Base-by-base conservation (phyloP, 2,113 vertebrate genomes). In the Pipra filicauda region DNA sequence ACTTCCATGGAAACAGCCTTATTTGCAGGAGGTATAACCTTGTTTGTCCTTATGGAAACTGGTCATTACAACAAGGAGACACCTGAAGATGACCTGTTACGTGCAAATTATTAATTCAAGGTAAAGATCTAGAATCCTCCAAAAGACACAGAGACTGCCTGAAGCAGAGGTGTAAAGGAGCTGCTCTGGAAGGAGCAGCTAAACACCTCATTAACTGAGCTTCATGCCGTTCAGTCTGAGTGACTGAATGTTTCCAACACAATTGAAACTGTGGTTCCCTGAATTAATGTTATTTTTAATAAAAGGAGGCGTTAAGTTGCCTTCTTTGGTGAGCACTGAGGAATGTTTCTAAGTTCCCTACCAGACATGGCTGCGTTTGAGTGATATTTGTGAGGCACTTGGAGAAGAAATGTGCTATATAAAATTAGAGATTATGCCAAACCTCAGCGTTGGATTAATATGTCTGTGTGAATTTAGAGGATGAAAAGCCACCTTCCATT, bases 261-360 rank as follows among this genome's bases (percentile, higher is more conserved):
- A 95, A 95, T 88, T 96, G 93, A 80, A 93, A 64, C 85, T 37
- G 66, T 93, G 69, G 55, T 71, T 88, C 88, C 88, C 75, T 75
- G 90, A 90, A 95, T 94, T 96, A 83, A 95, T 95, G 95, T 92
- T 94, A 77, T 93, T 96, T 97, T 91, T 95, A 96, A 96, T 97
- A 95, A 95, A 92, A 92, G 83, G 76, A 96, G 94, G 93, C 48
- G 37, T 84, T 91, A 88, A 96, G 84, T 81, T 95, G 93, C 95
- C 93, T 94, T 88, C 93, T 96, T 93, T 88, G 78, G 93, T 96
- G 95, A 91, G 90, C 75, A 86, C 15, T 91, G 82, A 73, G 88
- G 95, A 96, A 96, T 88, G 88, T 88, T 84, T 86, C 93, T 94
- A 41, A 96, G 85, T 95, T 84, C 92, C 90, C 82, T 80, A 83